These are phyloP conservation scores for Scylla paramamosain DNA, from an alignment of 1,140 invertebrate genomes.

Conservation along the genomic window DNA sequence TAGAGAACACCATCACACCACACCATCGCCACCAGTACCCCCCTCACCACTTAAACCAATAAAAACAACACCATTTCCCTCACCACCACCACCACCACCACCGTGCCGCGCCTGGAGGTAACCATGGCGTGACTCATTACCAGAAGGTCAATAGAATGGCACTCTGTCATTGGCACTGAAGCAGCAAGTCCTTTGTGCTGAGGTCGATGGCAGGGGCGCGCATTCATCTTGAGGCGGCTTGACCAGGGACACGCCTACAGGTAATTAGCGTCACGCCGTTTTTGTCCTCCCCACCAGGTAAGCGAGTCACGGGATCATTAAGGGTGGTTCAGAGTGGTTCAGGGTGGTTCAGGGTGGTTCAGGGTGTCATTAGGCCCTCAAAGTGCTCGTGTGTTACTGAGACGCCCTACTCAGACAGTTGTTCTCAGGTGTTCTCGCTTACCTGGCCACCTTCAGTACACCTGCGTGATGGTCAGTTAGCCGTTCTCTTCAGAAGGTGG, in stretches of 20 bases:
- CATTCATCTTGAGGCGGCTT: constrained; percentile 53
- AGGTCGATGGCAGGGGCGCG: neutral
- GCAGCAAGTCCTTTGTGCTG: constrained; percentile 36
- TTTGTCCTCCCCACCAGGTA: neutral
- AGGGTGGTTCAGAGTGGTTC: neutral
- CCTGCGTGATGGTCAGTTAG: neutral
- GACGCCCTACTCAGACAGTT: neutral
- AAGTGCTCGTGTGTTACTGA: no score
- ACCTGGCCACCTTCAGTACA: neutral
- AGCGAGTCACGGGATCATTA: neutral
- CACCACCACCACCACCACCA: no score
- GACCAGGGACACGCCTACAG: neutral
- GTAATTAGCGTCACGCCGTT: constrained; percentile 37
- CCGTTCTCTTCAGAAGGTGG: no score
- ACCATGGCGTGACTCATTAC: constrained; percentile 52
- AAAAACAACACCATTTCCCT: neutral
- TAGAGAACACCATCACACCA: neutral
- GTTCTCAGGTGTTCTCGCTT: neutral
- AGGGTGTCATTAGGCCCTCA: neutral
- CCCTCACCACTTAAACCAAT: neutral
- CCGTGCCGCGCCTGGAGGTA: neutral
- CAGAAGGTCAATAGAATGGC: constrained; percentile 56
- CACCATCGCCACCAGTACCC: neutral
- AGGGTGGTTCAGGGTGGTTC: neutral
- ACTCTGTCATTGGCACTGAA: constrained; percentile 61